Percentiles rank a stretch among this genome's conserved stretches.
phyloP scores from a whole-genome alignment of 2,113 vertebrate species.

The Todiramphus chloris region DNA sequence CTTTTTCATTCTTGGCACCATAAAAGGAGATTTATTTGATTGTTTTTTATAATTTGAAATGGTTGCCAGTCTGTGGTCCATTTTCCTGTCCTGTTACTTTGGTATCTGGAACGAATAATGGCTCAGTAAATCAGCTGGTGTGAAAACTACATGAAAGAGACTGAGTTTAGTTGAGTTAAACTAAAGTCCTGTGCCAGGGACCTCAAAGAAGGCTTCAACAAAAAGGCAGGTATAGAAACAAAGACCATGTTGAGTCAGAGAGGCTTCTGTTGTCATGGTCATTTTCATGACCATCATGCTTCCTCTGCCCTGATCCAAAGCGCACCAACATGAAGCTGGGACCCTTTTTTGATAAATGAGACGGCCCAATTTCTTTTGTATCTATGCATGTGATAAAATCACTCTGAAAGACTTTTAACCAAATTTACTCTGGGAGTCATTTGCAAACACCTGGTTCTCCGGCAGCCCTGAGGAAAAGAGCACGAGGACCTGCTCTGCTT shows the following conservation, averaged over 20 bases:
- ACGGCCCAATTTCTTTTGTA: background rate
- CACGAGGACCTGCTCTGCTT: background rate
- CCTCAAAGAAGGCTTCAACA: background rate
- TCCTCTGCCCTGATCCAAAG: background rate
- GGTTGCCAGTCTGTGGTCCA: background rate
- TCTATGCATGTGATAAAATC: background rate
- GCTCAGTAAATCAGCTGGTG: background rate
- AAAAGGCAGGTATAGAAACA: background rate
- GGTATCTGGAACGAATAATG: background rate
- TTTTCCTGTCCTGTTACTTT: background rate
- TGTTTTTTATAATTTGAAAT: background rate
- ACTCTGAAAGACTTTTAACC: background rate
- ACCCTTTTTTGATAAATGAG: background rate
- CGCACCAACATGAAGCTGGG: background rate
- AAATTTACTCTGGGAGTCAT: background rate
- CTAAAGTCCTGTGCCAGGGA: background rate
- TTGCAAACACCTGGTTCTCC: background rate
- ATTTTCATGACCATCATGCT: background rate
- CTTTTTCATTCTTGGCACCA: background rate
- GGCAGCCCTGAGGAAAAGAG: background rate
- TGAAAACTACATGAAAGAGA: background rate
- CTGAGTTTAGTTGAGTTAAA: background rate
- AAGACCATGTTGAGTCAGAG: background rate
- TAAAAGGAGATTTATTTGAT: background rate
- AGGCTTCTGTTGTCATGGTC: background rate